These are phyloP conservation scores for Ernsta delagoae DNA, from an alignment of 2,888 invertebrate species.

Conservation along the genomic window DNA sequence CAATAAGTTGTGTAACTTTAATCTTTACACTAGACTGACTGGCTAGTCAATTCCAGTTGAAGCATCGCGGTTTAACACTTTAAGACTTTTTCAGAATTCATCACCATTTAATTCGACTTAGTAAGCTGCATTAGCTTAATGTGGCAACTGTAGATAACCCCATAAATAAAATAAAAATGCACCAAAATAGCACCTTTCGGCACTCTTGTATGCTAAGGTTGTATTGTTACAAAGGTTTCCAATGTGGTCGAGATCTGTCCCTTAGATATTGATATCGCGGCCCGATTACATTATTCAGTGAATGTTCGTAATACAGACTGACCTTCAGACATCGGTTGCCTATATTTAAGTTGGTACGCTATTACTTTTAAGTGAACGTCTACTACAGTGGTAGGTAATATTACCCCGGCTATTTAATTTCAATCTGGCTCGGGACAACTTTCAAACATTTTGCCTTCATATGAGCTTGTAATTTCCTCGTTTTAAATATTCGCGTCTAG, in stretches of 20 bases:
- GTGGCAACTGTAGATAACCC: too few relatives aligned
- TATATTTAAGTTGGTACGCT: slow-evolving; percentile 21
- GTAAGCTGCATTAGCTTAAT: too few relatives aligned
- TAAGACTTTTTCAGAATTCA: background rate
- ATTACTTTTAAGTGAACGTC: slow-evolving; percentile 30
- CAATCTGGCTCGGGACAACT: slow-evolving; percentile 20
- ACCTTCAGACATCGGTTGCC: slow-evolving; percentile 26
- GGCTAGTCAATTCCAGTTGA: slow-evolving; percentile 18
- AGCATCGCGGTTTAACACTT: slow-evolving; percentile 2
- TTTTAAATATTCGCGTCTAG: background rate
- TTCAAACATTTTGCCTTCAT: slow-evolving; percentile 15
- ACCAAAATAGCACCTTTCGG: too few relatives aligned
- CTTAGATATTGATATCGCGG: slow-evolving; percentile 22
- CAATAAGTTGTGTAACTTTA: slow-evolving; percentile 27
- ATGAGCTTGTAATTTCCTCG: slow-evolving; percentile 14
- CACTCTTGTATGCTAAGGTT: too few relatives aligned
- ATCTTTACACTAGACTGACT: background rate
- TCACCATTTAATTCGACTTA: background rate
- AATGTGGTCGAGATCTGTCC: slow-evolving; percentile 2
- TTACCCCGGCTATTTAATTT: slow-evolving; percentile 23
- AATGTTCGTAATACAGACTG: slow-evolving; percentile 26
- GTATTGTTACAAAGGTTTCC: slow-evolving; percentile 6
- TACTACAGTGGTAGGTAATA: background rate
- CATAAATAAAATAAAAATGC: too few relatives aligned
- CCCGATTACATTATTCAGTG: slow-evolving; percentile 27